phyloP scores from a whole-genome alignment of 2,888 invertebrate genomes.

The Papilio protenor region DNA sequence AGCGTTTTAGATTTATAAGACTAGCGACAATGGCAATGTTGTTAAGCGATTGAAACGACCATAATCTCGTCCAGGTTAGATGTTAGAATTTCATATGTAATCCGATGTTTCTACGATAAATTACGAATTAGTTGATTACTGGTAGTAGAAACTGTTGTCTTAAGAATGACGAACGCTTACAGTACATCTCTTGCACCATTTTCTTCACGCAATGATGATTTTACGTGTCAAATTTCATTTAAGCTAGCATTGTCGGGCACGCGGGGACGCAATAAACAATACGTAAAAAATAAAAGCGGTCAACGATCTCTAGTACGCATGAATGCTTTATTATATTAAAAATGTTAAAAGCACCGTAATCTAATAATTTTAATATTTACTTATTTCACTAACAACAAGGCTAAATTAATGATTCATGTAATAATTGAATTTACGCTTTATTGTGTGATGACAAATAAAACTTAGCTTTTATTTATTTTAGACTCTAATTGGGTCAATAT shows the following conservation, averaged over 20 bases:
- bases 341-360: background rate
- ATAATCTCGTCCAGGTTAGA: no score
- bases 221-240: slow-evolving; percentile 64
- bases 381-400: no score
- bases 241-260: slow-evolving; percentile 5
- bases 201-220: slow-evolving; percentile 66
- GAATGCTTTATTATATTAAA: background rate
- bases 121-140: no score
- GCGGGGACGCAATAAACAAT: background rate
- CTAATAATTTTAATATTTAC: background rate
- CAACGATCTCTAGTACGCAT: background rate
- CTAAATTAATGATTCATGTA: background rate
- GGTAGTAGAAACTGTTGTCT: background rate
- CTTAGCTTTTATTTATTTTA: background rate
- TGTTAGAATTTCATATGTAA: no score
- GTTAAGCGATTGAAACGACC: no score
- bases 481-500: background rate
- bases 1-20: background rate
- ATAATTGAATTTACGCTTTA: background rate
- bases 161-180: background rate
- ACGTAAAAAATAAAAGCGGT: background rate
- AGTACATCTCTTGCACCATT: slow-evolving; percentile 48
- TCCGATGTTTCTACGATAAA: no score
- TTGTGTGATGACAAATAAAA: background rate
- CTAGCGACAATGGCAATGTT: no score